A percentile compares a stretch with the other conserved stretches of the same genome.
phyloP scores from a whole-genome alignment of 2,888 invertebrate genomes.

The Bimastos eiseni region DNA sequence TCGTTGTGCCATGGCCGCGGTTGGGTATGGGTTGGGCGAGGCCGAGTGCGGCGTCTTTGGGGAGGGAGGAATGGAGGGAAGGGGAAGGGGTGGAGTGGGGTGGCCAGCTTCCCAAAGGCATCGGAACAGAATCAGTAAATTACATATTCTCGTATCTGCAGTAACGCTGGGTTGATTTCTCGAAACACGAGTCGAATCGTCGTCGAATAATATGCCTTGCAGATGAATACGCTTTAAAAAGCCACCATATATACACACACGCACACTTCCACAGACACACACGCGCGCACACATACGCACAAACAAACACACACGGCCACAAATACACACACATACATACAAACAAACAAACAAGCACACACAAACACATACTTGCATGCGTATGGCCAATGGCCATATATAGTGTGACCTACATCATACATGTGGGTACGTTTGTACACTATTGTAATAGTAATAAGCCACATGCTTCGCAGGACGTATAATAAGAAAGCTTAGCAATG shows the following conservation, averaged over 20 bases:
- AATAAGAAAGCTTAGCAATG: neutral
- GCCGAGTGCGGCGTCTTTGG: neutral
- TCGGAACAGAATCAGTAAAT: neutral
- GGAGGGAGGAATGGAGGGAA: too few species aligned
- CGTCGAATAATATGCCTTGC: neutral
- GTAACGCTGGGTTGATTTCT: conserved; percentile 13
- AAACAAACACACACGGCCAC: too few species aligned
- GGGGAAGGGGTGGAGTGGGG: neutral
- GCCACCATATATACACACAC: neutral
- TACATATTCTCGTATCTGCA: neutral
- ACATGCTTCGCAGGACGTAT: neutral
- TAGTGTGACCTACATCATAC: neutral
- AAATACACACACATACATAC: too few species aligned
- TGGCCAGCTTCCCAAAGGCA: neutral
- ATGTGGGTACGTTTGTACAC: neutral
- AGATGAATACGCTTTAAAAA: neutral
- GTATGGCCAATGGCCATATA: too few species aligned
- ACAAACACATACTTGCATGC: too few species aligned
- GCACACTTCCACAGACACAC: too few species aligned
- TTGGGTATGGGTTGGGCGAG: neutral
- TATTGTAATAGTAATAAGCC: neutral
- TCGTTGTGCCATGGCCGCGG: neutral
- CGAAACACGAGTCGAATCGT: neutral
- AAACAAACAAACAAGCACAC: too few species aligned
- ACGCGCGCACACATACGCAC: too few species aligned